A percentile compares a stretch with the other conserved stretches of the same genome.
Conservation (phyloP, 2,113 vertebrate genomes). For the Protobothrops mucrosquamatus region DNA sequence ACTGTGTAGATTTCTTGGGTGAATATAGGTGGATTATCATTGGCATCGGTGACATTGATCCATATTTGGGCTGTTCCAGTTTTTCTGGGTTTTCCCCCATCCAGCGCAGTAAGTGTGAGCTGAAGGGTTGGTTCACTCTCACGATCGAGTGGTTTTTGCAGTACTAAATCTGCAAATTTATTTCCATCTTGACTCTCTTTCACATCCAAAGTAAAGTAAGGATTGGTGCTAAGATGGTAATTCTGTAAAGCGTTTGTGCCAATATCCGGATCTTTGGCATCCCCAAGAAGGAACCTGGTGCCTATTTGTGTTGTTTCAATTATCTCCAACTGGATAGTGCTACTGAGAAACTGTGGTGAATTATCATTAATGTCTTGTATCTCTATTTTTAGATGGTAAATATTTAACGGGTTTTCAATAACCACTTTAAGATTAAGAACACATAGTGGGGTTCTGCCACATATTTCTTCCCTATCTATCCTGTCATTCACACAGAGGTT, state of each 20-base stretch:
- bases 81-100: neutral
- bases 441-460: neutral
- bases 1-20: neutral
- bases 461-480: neutral
- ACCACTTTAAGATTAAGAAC: neutral
- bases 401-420: neutral
- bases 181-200: neutral
- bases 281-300: neutral
- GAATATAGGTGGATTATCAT: neutral
- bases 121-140: neutral
- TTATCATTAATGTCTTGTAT: neutral
- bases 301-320: neutral
- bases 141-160: neutral
- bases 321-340: neutral
- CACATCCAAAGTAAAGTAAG: neutral
- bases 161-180: neutral
- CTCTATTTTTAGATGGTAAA: neutral
- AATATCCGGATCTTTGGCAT: neutral
- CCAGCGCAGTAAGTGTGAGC: neutral
- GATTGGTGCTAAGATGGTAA: neutral
- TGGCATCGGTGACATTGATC: neutral
- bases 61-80: neutral
- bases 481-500: neutral
- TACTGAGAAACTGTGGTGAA: neutral
- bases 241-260: neutral